Evolutionary conservation across 2,113 vertebrate genomes (phyloP).

Genomic region (Cyphomyrus discorhynchus): DNA sequence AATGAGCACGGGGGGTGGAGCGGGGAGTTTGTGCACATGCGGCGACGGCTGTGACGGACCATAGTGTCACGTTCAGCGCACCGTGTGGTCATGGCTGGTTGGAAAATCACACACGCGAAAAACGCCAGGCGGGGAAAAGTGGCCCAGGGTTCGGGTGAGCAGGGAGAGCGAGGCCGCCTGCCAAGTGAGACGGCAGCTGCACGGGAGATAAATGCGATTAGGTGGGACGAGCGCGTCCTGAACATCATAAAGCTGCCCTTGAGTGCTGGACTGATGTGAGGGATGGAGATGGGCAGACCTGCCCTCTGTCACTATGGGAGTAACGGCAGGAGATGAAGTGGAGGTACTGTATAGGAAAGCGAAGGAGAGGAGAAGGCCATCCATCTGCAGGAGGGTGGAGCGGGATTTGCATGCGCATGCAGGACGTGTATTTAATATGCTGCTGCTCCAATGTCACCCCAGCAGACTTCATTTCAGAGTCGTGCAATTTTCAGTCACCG

Average conservation of each 20-base stretch:
- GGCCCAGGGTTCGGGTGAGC: not conserved
- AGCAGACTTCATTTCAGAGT: constrained; percentile 26
- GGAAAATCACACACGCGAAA: not conserved
- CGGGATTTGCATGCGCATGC: not conserved
- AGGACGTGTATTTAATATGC: not conserved
- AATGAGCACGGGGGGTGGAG: constrained; percentile 43
- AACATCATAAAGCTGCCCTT: not conserved
- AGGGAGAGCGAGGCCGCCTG: not conserved
- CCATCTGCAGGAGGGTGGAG: not conserved
- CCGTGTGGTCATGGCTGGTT: not conserved
- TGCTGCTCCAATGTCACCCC: not conserved
- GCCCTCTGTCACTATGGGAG: not conserved
- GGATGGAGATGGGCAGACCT: not conserved
- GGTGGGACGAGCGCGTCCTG: not conserved
- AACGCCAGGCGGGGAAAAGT: not conserved
- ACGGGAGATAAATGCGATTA: not conserved
- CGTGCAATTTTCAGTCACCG: not conserved
- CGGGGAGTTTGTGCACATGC: not conserved
- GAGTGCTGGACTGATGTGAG: not conserved
- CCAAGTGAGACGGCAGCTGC: not conserved
- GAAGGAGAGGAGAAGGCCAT: not conserved
- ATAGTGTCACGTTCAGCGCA: not conserved
- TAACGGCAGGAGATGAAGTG: not conserved
- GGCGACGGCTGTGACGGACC: not conserved
- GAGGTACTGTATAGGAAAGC: not conserved